phyloP scores from a whole-genome alignment of 2,113 vertebrate genomes.

The Peromyscus californicus region DNA sequence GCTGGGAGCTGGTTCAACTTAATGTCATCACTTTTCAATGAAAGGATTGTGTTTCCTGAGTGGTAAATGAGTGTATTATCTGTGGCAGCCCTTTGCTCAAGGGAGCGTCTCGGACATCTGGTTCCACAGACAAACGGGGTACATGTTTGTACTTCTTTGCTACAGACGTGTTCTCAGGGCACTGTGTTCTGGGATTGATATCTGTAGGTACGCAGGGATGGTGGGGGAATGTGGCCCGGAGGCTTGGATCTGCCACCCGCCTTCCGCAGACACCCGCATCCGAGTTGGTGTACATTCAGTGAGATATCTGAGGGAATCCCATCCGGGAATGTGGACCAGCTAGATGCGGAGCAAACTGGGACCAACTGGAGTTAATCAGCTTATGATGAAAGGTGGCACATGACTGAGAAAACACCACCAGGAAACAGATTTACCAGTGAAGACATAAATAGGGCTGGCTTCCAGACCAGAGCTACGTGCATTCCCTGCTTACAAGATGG shows the following conservation, averaged over 20 bases:
- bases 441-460: background rate
- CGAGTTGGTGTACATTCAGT: background rate
- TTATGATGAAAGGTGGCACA: background rate
- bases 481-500: background rate
- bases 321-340: background rate
- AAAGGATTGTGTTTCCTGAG: slow-evolving; percentile 62
- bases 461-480: background rate
- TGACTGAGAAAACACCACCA: background rate
- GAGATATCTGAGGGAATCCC: background rate
- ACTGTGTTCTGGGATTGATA: background rate
- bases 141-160: slow-evolving; percentile 38
- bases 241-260: background rate
- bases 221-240: too few relatives aligned
- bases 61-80: slow-evolving; percentile 68
- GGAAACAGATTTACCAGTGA: background rate
- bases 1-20: slow-evolving; percentile 74
- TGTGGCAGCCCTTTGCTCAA: slow-evolving; percentile 68
- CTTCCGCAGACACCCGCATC: rapidly evolving
- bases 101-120: slow-evolving; percentile 66
- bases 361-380: background rate
- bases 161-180: background rate
- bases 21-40: slow-evolving; percentile 76
- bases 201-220: background rate
- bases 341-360: background rate
- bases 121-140: slow-evolving; percentile 55